These are phyloP conservation scores for Ibidorhyncha struthersii DNA, from an alignment of 2,113 vertebrate species.

Conservation along the genomic window DNA sequence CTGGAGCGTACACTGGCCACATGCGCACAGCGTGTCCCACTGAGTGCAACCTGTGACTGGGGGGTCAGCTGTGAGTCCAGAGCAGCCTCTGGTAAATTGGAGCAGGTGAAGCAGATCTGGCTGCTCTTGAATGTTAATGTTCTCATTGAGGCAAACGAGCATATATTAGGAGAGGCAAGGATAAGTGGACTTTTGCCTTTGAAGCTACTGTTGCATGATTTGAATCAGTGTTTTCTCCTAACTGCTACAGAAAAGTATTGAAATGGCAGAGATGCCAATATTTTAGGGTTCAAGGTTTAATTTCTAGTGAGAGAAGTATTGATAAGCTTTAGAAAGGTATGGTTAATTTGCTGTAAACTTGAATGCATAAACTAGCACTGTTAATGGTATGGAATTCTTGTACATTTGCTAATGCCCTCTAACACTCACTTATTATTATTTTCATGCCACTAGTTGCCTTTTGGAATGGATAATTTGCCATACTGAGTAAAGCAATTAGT, in stretches of 20 bases:
- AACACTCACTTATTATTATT: background rate
- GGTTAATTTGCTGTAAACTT: background rate
- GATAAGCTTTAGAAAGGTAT: background rate
- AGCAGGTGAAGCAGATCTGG: background rate
- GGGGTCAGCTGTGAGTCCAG: background rate
- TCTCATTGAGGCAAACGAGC: background rate
- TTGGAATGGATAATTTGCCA: conserved; percentile 5
- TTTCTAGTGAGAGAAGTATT: background rate
- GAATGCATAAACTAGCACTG: background rate
- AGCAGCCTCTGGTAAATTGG: background rate
- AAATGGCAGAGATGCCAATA: background rate
- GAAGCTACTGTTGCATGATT: background rate
- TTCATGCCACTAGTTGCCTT: conserved; percentile 3
- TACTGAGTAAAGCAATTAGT: background rate
- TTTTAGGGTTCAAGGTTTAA: background rate
- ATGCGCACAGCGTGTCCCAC: rapidly evolving
- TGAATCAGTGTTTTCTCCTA: background rate
- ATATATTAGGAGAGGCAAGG: background rate
- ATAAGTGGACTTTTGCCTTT: background rate
- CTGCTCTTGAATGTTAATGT: background rate
- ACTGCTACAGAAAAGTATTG: background rate
- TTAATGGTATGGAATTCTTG: background rate
- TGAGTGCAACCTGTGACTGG: background rate
- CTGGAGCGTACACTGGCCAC: background rate
- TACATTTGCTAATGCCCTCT: background rate